phyloP scores from a whole-genome alignment of 2,113 vertebrate species.

The Scomber colias region DNA sequence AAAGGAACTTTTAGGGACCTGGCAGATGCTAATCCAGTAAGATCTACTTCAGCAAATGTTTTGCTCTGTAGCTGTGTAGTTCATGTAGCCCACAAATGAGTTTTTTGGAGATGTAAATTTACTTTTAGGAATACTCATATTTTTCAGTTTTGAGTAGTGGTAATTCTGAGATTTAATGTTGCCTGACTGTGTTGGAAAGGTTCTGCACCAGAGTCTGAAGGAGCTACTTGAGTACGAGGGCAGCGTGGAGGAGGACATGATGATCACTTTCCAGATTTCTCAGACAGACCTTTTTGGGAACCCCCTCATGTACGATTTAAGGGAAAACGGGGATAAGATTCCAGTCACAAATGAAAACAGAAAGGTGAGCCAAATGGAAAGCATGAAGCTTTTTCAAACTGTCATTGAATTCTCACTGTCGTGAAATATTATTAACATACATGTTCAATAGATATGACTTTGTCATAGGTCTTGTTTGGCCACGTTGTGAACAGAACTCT shows the following conservation, averaged over 20 bases:
- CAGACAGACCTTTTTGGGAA: constrained; percentile 98
- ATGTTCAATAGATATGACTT: no score
- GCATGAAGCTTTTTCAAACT: background rate
- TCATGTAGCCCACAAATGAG: no score
- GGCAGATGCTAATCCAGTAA: constrained; percentile 97
- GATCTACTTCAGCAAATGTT: constrained; percentile 2
- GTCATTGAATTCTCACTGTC: background rate
- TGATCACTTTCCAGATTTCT: constrained; percentile 99
- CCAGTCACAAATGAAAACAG: constrained; percentile 98
- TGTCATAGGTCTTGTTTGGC: no score
- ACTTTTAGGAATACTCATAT: background rate
- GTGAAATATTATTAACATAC: no score
- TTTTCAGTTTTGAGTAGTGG: background rate
- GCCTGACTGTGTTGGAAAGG: constrained; percentile 77
- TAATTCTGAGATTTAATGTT: background rate
- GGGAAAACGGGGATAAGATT: constrained; percentile 97
- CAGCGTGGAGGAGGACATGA: constrained; percentile 98
- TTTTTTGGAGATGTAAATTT: background rate
- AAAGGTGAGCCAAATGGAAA: constrained; percentile 86
- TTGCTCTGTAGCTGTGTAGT: background rate
- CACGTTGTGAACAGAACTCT: no score
- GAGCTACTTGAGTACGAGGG: constrained; percentile 95
- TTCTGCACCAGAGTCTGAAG: constrained; percentile 95
- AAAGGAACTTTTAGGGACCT: constrained; percentile 98
- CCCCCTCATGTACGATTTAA: constrained; percentile 95